Evolutionary conservation across 2,797 vertebrate species (phyloP), one percentile per base, ranked within the genome.

Genomic region (Thaleichthys pacificus): DNA sequence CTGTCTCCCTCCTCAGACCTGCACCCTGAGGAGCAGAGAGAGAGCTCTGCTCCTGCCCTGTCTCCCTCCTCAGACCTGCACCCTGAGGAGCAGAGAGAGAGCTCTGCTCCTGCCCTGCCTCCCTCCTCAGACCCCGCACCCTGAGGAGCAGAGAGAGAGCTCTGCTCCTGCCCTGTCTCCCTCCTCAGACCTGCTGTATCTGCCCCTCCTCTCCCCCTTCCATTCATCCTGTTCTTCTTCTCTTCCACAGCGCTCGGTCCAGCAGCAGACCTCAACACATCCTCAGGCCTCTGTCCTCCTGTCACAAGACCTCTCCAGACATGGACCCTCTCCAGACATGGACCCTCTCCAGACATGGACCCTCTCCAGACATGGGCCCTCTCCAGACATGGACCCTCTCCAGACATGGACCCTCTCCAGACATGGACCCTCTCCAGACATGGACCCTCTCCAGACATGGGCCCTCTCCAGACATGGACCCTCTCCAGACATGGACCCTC

Each of bases 161-260:
- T 42, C 11, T 26, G 7, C 21, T 12, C 21, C n/a, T 24, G 22
- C 62, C 56, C 66, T 26, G 12, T 61, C 17, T 70, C 38, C 35
- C 38, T 72, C 30, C 68, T 73, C 24, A 24, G 24, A 24, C 24
- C 24, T 24, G 24, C 24, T 24, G 24, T 24, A 24, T 24, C 24
- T 24, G 24, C 62, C 35, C 14, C 77, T 78, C 70, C 22, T 71
- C 63, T 66, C 75, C n/a, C 80, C 57, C 66, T 69, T 87, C 73
- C 74, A 51, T 26, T 9, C 56, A 35, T 58, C n/a, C 26, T 22
- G 3, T 19, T 19, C 47, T 75, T 42, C 51, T 61, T 28, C 28
- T 58, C 77, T 11, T 67, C 32, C 42, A 74, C 56, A 57, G 68
- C 71, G 32, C 63, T 73, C 47, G 56, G 19, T 71, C 74, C 66